Base-by-base conservation (phyloP, 2,113 vertebrate genomes). In the Rhea americana region DNA sequence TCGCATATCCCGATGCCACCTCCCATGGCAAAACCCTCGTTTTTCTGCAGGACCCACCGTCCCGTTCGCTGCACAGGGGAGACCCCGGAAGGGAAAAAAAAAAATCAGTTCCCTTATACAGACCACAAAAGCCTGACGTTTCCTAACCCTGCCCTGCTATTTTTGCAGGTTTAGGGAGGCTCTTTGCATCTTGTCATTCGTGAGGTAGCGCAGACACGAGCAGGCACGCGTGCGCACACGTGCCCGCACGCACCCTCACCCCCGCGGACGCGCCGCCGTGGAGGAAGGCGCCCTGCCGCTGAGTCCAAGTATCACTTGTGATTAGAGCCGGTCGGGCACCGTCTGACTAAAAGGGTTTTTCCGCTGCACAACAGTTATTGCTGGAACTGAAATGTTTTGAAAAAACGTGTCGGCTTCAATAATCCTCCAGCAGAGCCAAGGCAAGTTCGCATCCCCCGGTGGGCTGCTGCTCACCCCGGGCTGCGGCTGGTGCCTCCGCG, bases 371-470 rank as follows among this genome's bases (percentile, higher is more conserved):
- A 43, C 0, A 4, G 37, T 63, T 50, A 13, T 1, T 15, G 45
- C 45, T 48, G 37, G 63, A 77, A 47, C 28, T 22, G 53, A 86
- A 77, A 82, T 0, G 2, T 25, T 5, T 81, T 61, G 65, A 4
- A 75, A 63, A 92, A 45, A 2, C 22, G 22, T 0, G 1, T n/a
- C 1, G 13, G 61, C 9, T 78, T 74, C 41, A 77, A 58, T n/a
- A 85, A 80, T 12, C 65, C 55, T 66, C 79, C 0, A 0, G 30
- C 0, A 0, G 35, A 66, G 48, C 53, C 39, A 65, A 66, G 55
- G 56, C 26, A 82, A 0, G 0, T 47, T 26, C 2, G 1, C 1
- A 1, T 20, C 22, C n/a, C 48, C 1, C 21, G 2, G 45, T 10
- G 28, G 53, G 37, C 39, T 28, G 32, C 37, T 25, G n/a, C 80